Conservation (phyloP, 2,113 vertebrate genomes). For the Embiotoca jacksoni region DNA sequence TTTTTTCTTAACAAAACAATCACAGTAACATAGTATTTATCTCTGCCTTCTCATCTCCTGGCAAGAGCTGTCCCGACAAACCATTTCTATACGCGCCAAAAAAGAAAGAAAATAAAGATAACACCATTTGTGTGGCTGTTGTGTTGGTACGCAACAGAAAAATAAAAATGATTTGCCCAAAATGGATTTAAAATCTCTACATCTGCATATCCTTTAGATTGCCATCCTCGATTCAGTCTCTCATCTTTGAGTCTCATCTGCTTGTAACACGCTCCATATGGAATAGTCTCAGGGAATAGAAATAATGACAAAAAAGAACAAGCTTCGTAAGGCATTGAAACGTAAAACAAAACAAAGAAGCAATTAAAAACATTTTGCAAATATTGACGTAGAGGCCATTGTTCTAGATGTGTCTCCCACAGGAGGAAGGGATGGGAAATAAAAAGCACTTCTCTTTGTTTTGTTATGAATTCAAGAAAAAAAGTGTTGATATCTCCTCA, state of each 20-base stretch:
- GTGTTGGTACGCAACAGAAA: constrained; percentile 75
- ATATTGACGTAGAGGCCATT: constrained; percentile 81
- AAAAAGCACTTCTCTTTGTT: constrained; percentile 87
- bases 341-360: constrained; percentile 79
- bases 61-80: constrained; percentile 80
- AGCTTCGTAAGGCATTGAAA: constrained; percentile 87
- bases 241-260: constrained; percentile 69
- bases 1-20: constrained; percentile 86
- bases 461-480: constrained; percentile 84
- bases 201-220: constrained; percentile 71
- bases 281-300: constrained; percentile 79
- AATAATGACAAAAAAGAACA: constrained; percentile 75
- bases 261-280: constrained; percentile 67
- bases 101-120: constrained; percentile 62
- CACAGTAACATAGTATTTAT: constrained; percentile 85
- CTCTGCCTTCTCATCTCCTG: constrained; percentile 71
- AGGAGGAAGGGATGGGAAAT: constrained; percentile 82
- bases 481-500: constrained; percentile 79
- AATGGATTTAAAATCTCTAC: constrained; percentile 73
- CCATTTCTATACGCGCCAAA: constrained; percentile 70
- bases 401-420: constrained; percentile 80
- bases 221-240: constrained; percentile 73
- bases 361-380: constrained; percentile 81
- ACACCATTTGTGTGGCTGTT: constrained; percentile 67
- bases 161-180: constrained; percentile 58